Evolutionary conservation across 2,113 vertebrate species (phyloP).

Genomic region (Semnornis frantzii): DNA sequence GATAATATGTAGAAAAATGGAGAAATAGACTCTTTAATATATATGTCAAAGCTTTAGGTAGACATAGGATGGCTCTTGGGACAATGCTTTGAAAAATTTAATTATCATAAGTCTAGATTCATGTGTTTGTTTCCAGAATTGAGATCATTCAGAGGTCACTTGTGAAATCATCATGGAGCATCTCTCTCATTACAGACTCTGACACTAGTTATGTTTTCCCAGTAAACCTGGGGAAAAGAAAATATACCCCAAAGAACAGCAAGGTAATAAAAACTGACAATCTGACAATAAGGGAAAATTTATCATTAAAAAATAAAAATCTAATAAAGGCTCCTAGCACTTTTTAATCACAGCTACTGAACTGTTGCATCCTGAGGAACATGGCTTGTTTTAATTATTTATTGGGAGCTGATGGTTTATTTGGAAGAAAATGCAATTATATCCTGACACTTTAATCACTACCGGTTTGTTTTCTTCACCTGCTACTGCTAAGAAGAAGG

Average conservation of each 20-base stretch:
- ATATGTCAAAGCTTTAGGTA: slow-evolving; percentile 6
- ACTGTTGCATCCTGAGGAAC: slow-evolving; percentile 54
- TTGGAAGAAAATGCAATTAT: slow-evolving; percentile 71
- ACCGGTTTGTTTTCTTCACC: slow-evolving; percentile 63
- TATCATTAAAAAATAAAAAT: background rate
- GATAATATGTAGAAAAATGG: background rate
- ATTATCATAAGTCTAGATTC: slow-evolving; percentile 34
- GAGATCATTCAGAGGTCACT: slow-evolving; percentile 35
- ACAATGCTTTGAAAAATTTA: slow-evolving; percentile 11
- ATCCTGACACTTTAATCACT: slow-evolving; percentile 65
- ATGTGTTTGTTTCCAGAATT: background rate
- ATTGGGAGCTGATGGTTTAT: slow-evolving; percentile 65
- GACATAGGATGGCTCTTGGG: background rate
- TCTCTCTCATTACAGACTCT: background rate
- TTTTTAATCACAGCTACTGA: slow-evolving; percentile 69
- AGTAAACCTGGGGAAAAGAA: slow-evolving; percentile 38
- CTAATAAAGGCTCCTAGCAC: slow-evolving; percentile 58
- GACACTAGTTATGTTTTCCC: background rate
- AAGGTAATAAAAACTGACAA: slow-evolving; percentile 63
- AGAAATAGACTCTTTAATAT: background rate
- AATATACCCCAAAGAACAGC: slow-evolving; percentile 30
- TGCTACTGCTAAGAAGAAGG: slow-evolving; percentile 59
- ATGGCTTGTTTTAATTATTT: slow-evolving; percentile 73
- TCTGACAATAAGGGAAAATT: slow-evolving; percentile 57
- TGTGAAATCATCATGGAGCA: slow-evolving; percentile 25